Conservation (phyloP, 2,888 invertebrate genomes). For the Erebia palarica region DNA sequence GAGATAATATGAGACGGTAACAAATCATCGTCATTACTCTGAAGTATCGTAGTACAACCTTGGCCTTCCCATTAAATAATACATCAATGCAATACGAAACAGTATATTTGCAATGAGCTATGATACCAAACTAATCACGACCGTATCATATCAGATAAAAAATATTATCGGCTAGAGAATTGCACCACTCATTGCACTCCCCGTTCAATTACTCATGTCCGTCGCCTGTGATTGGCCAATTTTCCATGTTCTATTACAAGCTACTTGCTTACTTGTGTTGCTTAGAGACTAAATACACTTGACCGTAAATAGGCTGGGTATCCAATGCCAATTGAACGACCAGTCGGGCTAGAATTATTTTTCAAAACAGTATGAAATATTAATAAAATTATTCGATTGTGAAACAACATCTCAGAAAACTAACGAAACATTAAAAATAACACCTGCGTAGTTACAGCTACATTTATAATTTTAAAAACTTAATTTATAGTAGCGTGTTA, state of each 20-base stretch:
- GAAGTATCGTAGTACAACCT: neutral
- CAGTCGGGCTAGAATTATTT: neutral
- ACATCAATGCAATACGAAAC: neutral
- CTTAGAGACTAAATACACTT: conserved; percentile 29
- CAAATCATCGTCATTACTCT: neutral
- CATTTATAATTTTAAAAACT: too few relatives aligned
- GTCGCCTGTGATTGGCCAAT: conserved; percentile 39
- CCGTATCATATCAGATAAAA: conserved; percentile 9
- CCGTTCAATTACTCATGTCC: conserved; percentile 37
- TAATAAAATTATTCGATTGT: neutral
- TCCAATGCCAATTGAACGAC: neutral
- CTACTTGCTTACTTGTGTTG: conserved; percentile 34
- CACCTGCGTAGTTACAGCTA: too few relatives aligned
- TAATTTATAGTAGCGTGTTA: too few relatives aligned
- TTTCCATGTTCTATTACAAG: conserved; percentile 37
- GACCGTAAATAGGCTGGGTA: neutral
- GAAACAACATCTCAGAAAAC: too few relatives aligned
- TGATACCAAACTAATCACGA: neutral
- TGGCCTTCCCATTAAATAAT: neutral
- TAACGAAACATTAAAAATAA: too few relatives aligned
- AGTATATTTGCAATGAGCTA: neutral
- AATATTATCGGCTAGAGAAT: conserved; percentile 23
- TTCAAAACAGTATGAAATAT: neutral
- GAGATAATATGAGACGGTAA: too few relatives aligned
- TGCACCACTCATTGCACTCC: conserved; percentile 34